phyloP scores from a whole-genome alignment of 2,888 invertebrate genomes.

The Arge pagana region DNA sequence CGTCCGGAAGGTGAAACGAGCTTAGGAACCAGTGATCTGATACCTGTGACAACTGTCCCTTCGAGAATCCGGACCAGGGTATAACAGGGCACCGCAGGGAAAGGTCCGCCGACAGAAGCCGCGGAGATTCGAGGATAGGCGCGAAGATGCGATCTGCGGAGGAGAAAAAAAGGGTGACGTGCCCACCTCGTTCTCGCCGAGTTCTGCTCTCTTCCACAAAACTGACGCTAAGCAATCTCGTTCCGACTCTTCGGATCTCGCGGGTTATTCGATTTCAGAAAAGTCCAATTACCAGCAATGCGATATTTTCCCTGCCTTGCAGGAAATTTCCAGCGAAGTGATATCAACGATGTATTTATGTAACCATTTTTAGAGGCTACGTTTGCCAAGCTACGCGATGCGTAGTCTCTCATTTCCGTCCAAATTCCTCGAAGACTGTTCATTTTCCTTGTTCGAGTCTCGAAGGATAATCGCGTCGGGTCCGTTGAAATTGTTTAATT shows the following conservation, averaged over 20 bases:
- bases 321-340: too few relatives aligned
- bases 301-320: too few relatives aligned
- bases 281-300: background rate
- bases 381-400: too few relatives aligned
- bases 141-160: constrained; percentile 5
- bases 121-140: background rate
- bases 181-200: background rate
- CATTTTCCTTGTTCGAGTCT: too few relatives aligned
- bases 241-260: background rate
- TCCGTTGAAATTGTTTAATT: background rate
- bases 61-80: constrained; percentile 3
- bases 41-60: constrained; percentile 4
- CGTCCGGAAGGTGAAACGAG: background rate
- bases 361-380: too few relatives aligned
- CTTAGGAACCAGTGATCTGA: constrained; percentile 8
- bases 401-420: too few relatives aligned
- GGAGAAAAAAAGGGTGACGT: constrained; percentile 1
- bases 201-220: too few relatives aligned
- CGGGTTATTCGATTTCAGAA: background rate
- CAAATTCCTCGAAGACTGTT: too few relatives aligned
- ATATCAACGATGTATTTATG: too few relatives aligned
- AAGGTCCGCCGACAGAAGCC: constrained; percentile 9
- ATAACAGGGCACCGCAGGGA: too few relatives aligned
- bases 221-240: too few relatives aligned
- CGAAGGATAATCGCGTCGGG: too few relatives aligned